A percentile compares a stretch with the other conserved stretches of the same genome.
Conservation (phyloP, 1,140 invertebrate species). For the Paracyclopina nana region DNA sequence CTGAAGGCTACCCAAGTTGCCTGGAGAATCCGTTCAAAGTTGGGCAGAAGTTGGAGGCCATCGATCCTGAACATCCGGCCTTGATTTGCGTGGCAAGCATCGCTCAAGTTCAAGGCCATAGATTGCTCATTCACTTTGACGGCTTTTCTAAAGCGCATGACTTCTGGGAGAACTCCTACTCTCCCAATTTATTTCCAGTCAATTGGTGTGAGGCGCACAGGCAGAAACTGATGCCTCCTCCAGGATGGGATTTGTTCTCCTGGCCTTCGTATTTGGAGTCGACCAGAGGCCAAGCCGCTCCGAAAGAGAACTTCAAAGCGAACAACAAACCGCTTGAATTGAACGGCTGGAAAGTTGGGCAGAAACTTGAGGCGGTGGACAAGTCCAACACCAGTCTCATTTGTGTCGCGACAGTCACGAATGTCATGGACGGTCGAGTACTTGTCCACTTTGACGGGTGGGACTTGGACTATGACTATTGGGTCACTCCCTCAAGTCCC, state of each 20-base stretch:
- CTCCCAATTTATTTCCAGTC: constrained; percentile 66
- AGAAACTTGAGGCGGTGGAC: constrained; percentile 89
- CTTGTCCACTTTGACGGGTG: constrained; percentile 87
- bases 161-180: constrained; percentile 84
- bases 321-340: constrained; percentile 22
- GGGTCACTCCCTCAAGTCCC: constrained; percentile 67
- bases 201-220: constrained; percentile 77
- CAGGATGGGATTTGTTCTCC: constrained; percentile 46
- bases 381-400: constrained; percentile 60
- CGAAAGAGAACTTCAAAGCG: constrained; percentile 47
- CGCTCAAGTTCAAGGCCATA: background rate
- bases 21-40: background rate
- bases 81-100: constrained; percentile 1
- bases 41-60: constrained; percentile 9
- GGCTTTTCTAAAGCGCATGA: constrained; percentile 72
- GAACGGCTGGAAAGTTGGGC: constrained; percentile 47
- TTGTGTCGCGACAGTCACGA: constrained; percentile 48
- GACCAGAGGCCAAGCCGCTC: constrained; percentile 51
- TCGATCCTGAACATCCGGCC: constrained; percentile 10
- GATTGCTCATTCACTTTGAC: constrained; percentile 75
- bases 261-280: constrained; percentile 67
- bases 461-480: constrained; percentile 83
- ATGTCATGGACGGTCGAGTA: constrained; percentile 40
- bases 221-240: constrained; percentile 49
- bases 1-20: background rate